A percentile compares a stretch with the other conserved stretches of the same genome.
phyloP scores from a whole-genome alignment of 2,888 invertebrate genomes.

The Nezara viridula region DNA sequence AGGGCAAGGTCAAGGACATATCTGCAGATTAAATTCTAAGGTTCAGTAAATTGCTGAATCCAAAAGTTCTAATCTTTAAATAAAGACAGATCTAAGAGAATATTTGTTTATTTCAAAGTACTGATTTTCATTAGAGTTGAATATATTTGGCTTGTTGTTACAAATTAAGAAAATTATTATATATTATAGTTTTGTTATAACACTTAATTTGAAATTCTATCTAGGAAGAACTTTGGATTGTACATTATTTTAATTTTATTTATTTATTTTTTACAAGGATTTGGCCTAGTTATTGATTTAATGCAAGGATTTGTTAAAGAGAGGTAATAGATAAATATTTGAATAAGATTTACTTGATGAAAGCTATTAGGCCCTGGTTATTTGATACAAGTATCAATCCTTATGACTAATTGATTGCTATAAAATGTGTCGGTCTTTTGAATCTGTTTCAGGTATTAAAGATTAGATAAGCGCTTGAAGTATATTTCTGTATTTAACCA shows the following conservation, averaged over 20 bases:
- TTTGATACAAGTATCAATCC: neutral
- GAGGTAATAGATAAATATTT: neutral
- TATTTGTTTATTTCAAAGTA: no score
- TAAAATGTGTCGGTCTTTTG: neutral
- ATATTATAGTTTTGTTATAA: no score
- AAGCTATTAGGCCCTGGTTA: neutral
- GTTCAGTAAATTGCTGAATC: no score
- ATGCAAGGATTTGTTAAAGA: neutral
- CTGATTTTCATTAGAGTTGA: no score
- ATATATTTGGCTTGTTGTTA: no score
- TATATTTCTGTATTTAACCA: conserved; percentile 40
- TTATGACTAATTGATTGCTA: neutral
- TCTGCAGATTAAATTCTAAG: no score
- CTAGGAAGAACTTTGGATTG: neutral
- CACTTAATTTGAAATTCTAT: neutral
- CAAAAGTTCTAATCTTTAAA: no score
- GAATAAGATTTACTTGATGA: neutral
- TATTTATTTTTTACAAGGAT: neutral
- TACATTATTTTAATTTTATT: no score
- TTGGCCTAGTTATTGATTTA: neutral
- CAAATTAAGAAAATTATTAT: no score
- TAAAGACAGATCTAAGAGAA: no score
- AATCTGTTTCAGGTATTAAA: conserved; percentile 10
- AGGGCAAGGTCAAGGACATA: no score
- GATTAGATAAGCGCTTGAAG: conserved; percentile 39